These are phyloP conservation scores for Drosophila subquinaria DNA, from an alignment of 2,888 invertebrate species.

Conservation along the genomic window DNA sequence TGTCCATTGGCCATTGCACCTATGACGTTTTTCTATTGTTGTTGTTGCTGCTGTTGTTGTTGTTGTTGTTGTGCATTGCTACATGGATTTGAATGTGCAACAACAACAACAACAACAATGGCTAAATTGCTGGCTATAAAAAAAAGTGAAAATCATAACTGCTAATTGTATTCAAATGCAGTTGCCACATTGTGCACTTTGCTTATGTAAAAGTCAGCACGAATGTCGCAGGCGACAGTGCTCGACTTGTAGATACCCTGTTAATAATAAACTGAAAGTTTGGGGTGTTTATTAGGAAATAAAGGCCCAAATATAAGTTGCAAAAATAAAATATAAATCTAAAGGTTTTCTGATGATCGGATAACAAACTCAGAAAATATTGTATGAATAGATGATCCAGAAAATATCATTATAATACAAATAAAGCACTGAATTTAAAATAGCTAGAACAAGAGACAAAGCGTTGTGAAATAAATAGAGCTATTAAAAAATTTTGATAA, in stretches of 20 bases:
- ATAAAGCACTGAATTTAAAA: not conserved
- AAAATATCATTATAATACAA: too few species aligned
- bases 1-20: slow-evolving; percentile 73
- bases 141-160: slow-evolving; percentile 78
- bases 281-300: too few species aligned
- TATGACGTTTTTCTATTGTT: slow-evolving; percentile 34
- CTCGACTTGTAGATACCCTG: not conserved
- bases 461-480: too few species aligned
- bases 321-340: too few species aligned
- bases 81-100: slow-evolving; percentile 29
- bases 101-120: slow-evolving; percentile 33
- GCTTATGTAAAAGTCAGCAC: slow-evolving; percentile 53
- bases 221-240: not conserved
- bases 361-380: too few species aligned
- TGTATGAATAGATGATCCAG: too few species aligned
- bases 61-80: slow-evolving; percentile 36
- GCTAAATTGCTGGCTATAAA: slow-evolving; percentile 39
- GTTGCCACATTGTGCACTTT: slow-evolving; percentile 57
- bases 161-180: slow-evolving; percentile 79
- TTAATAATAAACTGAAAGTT: not conserved
- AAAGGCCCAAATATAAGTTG: too few species aligned
- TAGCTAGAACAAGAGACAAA: too few species aligned
- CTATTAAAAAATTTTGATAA: too few species aligned
- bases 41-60: slow-evolving; percentile 18
- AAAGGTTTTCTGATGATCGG: too few species aligned